Conservation (phyloP, 2,888 invertebrate genomes). For the Andrena flavipes region DNA sequence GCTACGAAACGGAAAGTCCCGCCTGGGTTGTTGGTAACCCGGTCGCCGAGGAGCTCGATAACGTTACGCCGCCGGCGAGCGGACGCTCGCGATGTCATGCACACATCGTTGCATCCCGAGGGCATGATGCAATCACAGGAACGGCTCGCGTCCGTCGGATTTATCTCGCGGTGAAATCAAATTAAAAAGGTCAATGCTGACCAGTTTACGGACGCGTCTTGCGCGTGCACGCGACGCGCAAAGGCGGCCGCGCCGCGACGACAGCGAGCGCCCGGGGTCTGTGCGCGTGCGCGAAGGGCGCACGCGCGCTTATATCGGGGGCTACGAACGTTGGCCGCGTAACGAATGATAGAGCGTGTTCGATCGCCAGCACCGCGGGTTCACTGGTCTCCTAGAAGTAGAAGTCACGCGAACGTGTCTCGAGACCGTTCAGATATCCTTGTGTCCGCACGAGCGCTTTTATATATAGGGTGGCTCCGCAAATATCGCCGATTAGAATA, state of each 20-base stretch:
- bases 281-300: not conserved
- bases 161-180: constrained; percentile 49
- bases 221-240: constrained; percentile 14
- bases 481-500: constrained; percentile 12
- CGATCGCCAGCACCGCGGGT: constrained; percentile 47
- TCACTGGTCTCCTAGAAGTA: constrained; percentile 57
- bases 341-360: constrained; percentile 42
- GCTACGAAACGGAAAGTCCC: not conserved
- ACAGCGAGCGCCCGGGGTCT: constrained; percentile 19
- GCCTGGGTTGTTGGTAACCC: not conserved
- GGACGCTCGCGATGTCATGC: not conserved
- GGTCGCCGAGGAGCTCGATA: not conserved
- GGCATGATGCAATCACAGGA: constrained; percentile 34
- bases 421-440: constrained; percentile 48
- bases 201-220: constrained; percentile 46
- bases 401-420: constrained; percentile 61
- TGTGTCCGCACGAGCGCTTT: constrained; percentile 20
- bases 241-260: constrained; percentile 9
- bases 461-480: constrained; percentile 42
- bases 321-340: constrained; percentile 20
- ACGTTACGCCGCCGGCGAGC: not conserved
- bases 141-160: constrained; percentile 27
- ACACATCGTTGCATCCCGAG: constrained; percentile 5
- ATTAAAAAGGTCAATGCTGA: constrained; percentile 78
- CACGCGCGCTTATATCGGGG: not conserved